Percentiles rank a stretch among this genome's conserved stretches.
Evolutionary conservation across 2,797 vertebrate genomes (phyloP).

Genomic region (Pygocentrus nattereri): DNA sequence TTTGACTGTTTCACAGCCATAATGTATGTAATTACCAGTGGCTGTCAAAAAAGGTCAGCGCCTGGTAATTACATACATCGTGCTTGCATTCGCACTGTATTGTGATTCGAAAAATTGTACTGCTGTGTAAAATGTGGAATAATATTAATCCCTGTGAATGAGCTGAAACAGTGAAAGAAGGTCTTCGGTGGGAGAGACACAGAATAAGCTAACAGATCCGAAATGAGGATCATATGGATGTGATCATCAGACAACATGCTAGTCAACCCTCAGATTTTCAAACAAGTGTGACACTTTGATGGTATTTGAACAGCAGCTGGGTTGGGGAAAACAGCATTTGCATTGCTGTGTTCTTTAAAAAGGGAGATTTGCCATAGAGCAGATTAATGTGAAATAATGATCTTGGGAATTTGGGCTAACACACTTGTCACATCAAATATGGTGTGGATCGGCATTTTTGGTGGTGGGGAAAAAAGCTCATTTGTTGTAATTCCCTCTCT

Average conservation of each 20-base stretch:
- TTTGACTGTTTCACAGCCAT: neutral
- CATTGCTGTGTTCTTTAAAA: slow-evolving; percentile 44
- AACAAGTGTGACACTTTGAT: slow-evolving; percentile 60
- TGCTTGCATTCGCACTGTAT: neutral
- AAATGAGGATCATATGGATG: slow-evolving; percentile 23
- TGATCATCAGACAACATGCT: slow-evolving; percentile 65
- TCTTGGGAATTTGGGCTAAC: slow-evolving; percentile 54
- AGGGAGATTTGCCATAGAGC: slow-evolving; percentile 68
- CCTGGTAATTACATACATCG: neutral
- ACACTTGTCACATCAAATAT: slow-evolving; percentile 33
- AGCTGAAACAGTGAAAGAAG: neutral
- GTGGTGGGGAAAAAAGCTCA: neutral
- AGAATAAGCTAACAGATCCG: neutral
- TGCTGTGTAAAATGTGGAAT: neutral
- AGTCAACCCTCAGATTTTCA: slow-evolving; percentile 61
- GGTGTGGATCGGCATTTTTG: slow-evolving; percentile 53
- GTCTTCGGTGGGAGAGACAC: neutral
- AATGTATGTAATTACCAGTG: neutral
- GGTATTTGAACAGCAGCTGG: slow-evolving; percentile 67
- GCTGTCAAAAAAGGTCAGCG: neutral
- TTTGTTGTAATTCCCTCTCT: neutral
- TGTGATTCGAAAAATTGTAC: neutral
- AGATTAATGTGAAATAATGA: slow-evolving; percentile 67
- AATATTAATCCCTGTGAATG: slow-evolving; percentile 7
- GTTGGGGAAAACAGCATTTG: slow-evolving; percentile 53